These are phyloP conservation scores for Nomada ruficornis DNA, from an alignment of 2,888 invertebrate species.

Conservation along the genomic window DNA sequence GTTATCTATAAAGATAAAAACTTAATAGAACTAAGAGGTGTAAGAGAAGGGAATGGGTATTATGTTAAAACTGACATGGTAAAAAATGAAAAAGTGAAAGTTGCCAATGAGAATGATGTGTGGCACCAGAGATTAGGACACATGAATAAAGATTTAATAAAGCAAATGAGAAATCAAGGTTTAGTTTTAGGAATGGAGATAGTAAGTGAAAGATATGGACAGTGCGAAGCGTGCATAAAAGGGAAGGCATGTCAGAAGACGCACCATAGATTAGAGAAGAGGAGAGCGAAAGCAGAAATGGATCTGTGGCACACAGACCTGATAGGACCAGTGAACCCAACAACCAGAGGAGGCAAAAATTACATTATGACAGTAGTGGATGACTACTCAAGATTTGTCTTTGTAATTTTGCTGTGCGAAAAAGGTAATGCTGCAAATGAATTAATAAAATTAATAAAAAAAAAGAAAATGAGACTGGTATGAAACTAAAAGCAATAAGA, in stretches of 20 bases:
- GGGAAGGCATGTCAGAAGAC: slow-evolving; percentile 19
- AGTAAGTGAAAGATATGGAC: background rate
- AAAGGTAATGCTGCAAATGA: background rate
- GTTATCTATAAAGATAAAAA: background rate
- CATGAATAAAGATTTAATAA: background rate
- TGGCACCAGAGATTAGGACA: slow-evolving; percentile 38
- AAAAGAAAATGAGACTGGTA: slow-evolving; percentile 15
- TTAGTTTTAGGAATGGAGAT: slow-evolving; percentile 5
- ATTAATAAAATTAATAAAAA: slow-evolving; percentile 3
- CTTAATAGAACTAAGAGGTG: slow-evolving; percentile 13
- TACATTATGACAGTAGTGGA: slow-evolving; percentile 31
- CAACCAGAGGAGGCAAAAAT: background rate
- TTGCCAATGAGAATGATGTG: background rate
- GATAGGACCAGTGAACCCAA: slow-evolving; percentile 32
- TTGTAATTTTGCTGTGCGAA: background rate
- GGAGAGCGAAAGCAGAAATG: slow-evolving; percentile 7
- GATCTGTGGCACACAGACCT: slow-evolving; percentile 29
- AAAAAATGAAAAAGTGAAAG: background rate
- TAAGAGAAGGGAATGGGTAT: slow-evolving; percentile 23
- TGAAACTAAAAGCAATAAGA: slow-evolving; percentile 2
- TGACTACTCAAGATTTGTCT: slow-evolving; percentile 24
- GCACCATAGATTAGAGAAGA: slow-evolving; percentile 5
- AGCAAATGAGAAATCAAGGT: slow-evolving; percentile 36
- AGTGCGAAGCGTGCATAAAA: slow-evolving; percentile 22
- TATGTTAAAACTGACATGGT: slow-evolving; percentile 12